These are phyloP conservation scores for Seladonia tumulorum DNA, from an alignment of 2,888 invertebrate species.

Conservation along the genomic window DNA sequence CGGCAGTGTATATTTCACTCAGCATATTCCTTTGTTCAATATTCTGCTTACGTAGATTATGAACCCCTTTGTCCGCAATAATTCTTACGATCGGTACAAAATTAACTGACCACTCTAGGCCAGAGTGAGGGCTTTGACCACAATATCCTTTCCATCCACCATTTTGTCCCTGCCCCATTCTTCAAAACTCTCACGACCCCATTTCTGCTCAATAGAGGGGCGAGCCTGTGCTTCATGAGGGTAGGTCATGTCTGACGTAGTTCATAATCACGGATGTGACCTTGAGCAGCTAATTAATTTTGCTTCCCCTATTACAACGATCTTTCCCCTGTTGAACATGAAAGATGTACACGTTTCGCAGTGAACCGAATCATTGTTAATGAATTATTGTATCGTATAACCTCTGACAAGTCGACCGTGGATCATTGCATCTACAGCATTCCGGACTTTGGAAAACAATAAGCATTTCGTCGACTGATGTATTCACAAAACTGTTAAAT, in stretches of 20 bases:
- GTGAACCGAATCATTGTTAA: background rate
- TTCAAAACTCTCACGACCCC: conserved; percentile 19
- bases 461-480: too few species aligned
- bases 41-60: background rate
- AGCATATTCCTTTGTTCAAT: background rate
- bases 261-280: conserved; percentile 3
- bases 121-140: background rate
- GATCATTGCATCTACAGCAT: background rate
- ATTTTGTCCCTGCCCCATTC: conserved; percentile 2
- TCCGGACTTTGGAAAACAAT: too few species aligned
- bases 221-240: background rate
- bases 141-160: conserved; percentile 16
- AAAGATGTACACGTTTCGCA: background rate
- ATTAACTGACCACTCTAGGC: conserved; percentile 5
- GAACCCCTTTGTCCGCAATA: conserved; percentile 6
- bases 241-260: conserved; percentile 15
- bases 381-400: background rate
- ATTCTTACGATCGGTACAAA: conserved; percentile 13
- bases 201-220: conserved; percentile 4
- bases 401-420: background rate
- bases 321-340: background rate
- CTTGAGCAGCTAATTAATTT: background rate
- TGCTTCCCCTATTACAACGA: background rate
- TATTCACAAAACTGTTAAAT: too few species aligned
- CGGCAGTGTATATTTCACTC: background rate